Conservation (phyloP, 2,113 vertebrate species). For the Castor canadensis region DNA sequence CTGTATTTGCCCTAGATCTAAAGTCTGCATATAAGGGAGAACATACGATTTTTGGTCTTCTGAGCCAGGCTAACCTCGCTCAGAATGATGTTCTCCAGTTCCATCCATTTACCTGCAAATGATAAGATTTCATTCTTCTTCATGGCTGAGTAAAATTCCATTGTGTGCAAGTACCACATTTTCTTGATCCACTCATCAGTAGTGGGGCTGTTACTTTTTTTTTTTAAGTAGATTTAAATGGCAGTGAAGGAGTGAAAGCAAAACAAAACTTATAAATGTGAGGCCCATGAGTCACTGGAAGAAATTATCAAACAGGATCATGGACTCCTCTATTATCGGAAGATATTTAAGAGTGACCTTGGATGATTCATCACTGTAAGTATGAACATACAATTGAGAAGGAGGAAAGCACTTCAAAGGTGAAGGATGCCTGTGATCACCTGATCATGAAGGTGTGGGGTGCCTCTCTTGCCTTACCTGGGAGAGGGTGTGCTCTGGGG, state of each 20-base stretch:
- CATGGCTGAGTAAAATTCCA: no score
- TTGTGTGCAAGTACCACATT: no score
- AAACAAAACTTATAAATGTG: slow-evolving; percentile 28
- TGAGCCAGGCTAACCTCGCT: no score
- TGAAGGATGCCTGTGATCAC: neutral
- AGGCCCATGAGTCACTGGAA: neutral
- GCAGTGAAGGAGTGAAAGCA: slow-evolving; percentile 25
- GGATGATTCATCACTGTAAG: neutral
- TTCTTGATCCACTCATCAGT: no score
- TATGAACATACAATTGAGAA: neutral
- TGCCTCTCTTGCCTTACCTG: neutral
- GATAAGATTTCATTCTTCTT: no score
- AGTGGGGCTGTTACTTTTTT: neutral
- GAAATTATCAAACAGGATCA: neutral
- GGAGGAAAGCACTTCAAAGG: neutral
- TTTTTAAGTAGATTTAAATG: neutral
- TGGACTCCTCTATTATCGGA: neutral
- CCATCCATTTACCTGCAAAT: no score
- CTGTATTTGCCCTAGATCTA: no score
- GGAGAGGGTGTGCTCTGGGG: neutral
- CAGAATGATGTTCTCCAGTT: no score
- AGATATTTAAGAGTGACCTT: neutral
- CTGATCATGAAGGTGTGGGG: neutral
- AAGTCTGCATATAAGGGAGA: no score
- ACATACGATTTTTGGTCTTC: no score